Conservation (phyloP, 2,113 vertebrate genomes). For the sheep (Ovis aries) region ARS-UI_Ramb_v3.0 NC_056055.1:119072501-119073000, state of each 20-base stretch:
- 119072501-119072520: no score
- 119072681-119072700: neutral
- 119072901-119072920: neutral
- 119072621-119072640: neutral
- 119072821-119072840: neutral
- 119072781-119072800: neutral
- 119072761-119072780: neutral
- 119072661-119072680: neutral
- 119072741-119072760: neutral
- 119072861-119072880: neutral
- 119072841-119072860: neutral
- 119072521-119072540: no score
- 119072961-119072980: neutral
- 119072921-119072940: neutral
- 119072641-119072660: neutral
- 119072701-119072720: constrained; percentile 14
- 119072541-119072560: no score
- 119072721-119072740: neutral
- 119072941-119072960: neutral
- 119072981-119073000: neutral
- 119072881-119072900: neutral
- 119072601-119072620: no score
- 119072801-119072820: neutral
- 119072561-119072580: no score
- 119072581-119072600: no score